phyloP scores from a whole-genome alignment of 1,140 invertebrate species.

The Anastrepha obliqua region DNA sequence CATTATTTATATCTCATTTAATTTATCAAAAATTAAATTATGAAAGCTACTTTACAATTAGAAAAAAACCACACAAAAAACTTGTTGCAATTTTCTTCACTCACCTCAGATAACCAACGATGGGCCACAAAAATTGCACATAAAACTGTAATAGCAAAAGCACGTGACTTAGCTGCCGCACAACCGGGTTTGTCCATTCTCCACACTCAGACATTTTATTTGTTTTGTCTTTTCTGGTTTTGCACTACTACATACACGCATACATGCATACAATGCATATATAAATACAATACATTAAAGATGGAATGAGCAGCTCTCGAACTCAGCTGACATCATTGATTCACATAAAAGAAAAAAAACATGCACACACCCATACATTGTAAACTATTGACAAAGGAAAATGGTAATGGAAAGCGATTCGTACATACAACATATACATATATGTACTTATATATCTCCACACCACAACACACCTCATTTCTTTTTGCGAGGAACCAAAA shows the following conservation, averaged over 20 bases:
- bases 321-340: background rate
- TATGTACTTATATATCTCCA: background rate
- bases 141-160: background rate
- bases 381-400: constrained; percentile 18
- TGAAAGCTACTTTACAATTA: background rate
- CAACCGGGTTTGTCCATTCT: background rate
- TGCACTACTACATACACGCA: no score
- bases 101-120: background rate
- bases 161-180: constrained; percentile 39
- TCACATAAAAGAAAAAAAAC: background rate
- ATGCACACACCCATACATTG: background rate
- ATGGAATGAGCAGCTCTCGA: background rate
- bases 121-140: background rate
- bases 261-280: background rate
- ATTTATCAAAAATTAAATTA: background rate
- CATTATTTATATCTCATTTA: constrained; percentile 6
- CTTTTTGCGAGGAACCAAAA: background rate
- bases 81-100: constrained; percentile 3
- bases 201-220: background rate
- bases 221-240: no score
- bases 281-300: background rate
- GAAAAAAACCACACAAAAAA: background rate
- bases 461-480: background rate
- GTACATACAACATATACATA: background rate
- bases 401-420: background rate